Conservation (phyloP, 2,113 vertebrate genomes). For the Acanthisitta chloris region DNA sequence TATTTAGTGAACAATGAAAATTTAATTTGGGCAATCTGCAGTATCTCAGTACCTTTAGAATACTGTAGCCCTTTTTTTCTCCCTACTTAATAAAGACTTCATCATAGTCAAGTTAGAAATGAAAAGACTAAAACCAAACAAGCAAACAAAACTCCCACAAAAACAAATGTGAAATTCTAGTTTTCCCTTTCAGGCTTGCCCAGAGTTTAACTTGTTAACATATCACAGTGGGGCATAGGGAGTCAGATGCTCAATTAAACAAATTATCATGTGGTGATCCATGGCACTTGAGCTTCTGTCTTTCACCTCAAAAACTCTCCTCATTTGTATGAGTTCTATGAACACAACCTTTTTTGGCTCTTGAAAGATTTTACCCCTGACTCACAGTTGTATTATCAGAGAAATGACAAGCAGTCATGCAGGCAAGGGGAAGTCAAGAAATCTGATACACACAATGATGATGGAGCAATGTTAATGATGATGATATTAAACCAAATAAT, state of each 20-base stretch:
- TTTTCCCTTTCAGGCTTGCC: not conserved
- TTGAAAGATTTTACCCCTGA: not conserved
- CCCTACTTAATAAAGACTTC: not conserved
- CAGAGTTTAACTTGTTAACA: not conserved
- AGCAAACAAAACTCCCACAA: not conserved
- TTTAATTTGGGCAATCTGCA: not conserved
- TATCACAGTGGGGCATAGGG: fast-evolving
- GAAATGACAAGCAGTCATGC: not conserved
- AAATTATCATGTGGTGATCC: not conserved
- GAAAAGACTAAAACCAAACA: not conserved
- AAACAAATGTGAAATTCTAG: not conserved
- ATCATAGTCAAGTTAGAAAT: not conserved
- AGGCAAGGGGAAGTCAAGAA: not conserved
- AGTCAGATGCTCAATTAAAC: not conserved
- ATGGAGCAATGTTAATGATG: not conserved
- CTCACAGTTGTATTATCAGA: not conserved
- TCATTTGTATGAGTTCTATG: not conserved
- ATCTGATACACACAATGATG: not conserved
- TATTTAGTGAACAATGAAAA: not conserved
- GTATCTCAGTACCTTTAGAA: not conserved
- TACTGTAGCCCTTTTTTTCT: not conserved
- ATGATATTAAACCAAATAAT: not conserved
- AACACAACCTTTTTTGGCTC: not conserved
- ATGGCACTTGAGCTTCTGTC: not conserved
- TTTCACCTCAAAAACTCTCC: not conserved